Percentiles rank a stretch among this genome's conserved stretches.
These are phyloP conservation scores for Gyrodactylus bullatarudis DNA, from an alignment of 1,140 invertebrate genomes.

Conservation along the genomic window DNA sequence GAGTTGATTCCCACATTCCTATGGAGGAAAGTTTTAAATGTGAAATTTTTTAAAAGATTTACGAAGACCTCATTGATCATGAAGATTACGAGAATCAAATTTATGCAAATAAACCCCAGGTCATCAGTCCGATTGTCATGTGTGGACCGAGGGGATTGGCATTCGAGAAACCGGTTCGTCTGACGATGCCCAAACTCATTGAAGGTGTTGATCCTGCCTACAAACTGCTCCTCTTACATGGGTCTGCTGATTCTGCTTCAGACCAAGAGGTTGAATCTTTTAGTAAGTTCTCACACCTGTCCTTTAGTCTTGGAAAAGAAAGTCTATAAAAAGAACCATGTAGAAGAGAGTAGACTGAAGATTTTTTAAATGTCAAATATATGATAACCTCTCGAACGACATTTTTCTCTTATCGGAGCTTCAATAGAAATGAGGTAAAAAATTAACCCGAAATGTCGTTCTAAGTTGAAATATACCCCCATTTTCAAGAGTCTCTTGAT, in stretches of 20 bases:
- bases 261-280: not conserved
- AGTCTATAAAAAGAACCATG: too few species aligned
- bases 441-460: too few species aligned
- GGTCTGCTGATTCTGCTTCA: not conserved
- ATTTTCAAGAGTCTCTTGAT: too few species aligned
- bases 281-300: not conserved
- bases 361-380: too few species aligned
- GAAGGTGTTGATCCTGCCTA: not conserved
- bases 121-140: not conserved
- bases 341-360: too few species aligned
- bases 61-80: not conserved
- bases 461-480: too few species aligned
- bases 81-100: not conserved
- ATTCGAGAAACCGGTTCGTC: not conserved
- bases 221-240: not conserved
- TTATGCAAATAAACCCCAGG: not conserved
- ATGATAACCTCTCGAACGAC: too few species aligned
- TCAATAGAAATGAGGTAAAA: too few species aligned
- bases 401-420: too few species aligned
- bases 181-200: not conserved
- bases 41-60: not conserved
- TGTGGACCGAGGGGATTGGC: not conserved
- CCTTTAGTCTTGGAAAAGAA: not conserved
- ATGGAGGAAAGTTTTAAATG: not conserved
- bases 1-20: not conserved